Percentiles rank a stretch among this genome's conserved stretches.
phyloP scores from a whole-genome alignment of 2,113 vertebrate species.

The Varanus salvator region DNA sequence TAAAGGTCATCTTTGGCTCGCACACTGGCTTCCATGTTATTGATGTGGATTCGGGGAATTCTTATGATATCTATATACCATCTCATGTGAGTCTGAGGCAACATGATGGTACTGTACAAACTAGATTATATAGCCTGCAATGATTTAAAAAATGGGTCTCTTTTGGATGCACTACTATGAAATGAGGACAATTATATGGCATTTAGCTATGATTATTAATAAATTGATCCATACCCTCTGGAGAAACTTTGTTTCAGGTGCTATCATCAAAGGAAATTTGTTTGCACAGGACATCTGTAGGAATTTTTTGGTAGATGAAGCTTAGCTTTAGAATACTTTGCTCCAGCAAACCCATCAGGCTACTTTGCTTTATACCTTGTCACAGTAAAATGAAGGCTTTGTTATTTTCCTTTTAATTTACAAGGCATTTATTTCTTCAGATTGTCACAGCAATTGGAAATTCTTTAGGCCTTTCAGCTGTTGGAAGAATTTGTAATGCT shows the following conservation, averaged over 20 bases:
- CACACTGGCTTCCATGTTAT: conserved; percentile 98
- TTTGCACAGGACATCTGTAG: background rate
- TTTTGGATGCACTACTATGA: background rate
- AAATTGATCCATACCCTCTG: background rate
- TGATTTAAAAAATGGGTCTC: background rate
- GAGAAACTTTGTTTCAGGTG: background rate
- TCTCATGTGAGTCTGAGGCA: conserved; percentile 89
- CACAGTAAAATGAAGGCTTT: background rate
- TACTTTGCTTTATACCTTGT: background rate
- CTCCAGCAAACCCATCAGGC: background rate
- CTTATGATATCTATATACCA: conserved; percentile 98
- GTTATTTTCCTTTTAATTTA: no score
- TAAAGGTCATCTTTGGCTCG: conserved; percentile 99
- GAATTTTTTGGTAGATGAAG: background rate
- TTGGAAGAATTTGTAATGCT: background rate
- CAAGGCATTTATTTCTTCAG: background rate
- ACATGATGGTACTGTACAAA: background rate
- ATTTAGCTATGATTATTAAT: background rate
- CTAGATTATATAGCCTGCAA: background rate
- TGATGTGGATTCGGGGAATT: conserved; percentile 98
- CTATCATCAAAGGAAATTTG: background rate
- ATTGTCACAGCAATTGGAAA: background rate
- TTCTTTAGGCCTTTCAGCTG: background rate
- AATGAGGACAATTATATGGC: background rate
- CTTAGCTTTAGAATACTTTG: background rate